These are phyloP conservation scores for Papilio aristodemus DNA, from an alignment of 1,140 invertebrate species.

Conservation along the genomic window DNA sequence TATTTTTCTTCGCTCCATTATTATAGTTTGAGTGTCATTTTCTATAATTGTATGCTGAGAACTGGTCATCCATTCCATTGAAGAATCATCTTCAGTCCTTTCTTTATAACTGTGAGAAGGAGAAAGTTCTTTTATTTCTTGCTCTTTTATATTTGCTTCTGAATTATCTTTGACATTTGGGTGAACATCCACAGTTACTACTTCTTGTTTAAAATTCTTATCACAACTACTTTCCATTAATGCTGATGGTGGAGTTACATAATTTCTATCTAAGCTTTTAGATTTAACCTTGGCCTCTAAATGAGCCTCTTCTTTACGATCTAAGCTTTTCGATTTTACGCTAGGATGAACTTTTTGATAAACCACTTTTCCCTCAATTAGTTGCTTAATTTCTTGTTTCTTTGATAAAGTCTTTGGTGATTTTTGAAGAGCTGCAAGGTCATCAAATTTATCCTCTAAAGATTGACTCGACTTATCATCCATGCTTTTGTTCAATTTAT, in stretches of 20 bases:
- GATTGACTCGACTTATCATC: constrained; percentile 82
- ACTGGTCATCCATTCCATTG: constrained; percentile 73
- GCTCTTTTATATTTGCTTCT: constrained; percentile 62
- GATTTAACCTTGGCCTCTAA: constrained; percentile 82
- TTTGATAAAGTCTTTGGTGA: constrained; percentile 82
- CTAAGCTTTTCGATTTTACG: constrained; percentile 82
- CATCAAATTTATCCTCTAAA: constrained; percentile 82
- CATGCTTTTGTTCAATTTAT: constrained; percentile 82
- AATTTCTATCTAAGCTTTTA: constrained; percentile 82
- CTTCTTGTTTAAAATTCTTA: constrained; percentile 75
- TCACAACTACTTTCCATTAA: constrained; percentile 47
- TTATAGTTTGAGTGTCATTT: constrained; percentile 82
- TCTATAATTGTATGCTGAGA: constrained; percentile 76
- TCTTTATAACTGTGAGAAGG: constrained; percentile 71
- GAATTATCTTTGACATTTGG: constrained; percentile 66
- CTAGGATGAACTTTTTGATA: constrained; percentile 78
- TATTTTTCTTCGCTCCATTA: constrained; percentile 82
- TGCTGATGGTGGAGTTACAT: constrained; percentile 68
- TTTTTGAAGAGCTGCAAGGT: constrained; percentile 79
- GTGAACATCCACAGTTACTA: constrained; percentile 76
- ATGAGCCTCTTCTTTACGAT: constrained; percentile 77
- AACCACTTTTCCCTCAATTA: constrained; percentile 82
- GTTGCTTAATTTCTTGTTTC: constrained; percentile 83
- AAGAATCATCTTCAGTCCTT: constrained; percentile 74
- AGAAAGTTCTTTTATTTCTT: constrained; percentile 65